Evolutionary conservation across 1,140 invertebrate genomes (phyloP), one percentile per base, ranked within the genome.

Genomic region (Drosophila pruinosa): DNA sequence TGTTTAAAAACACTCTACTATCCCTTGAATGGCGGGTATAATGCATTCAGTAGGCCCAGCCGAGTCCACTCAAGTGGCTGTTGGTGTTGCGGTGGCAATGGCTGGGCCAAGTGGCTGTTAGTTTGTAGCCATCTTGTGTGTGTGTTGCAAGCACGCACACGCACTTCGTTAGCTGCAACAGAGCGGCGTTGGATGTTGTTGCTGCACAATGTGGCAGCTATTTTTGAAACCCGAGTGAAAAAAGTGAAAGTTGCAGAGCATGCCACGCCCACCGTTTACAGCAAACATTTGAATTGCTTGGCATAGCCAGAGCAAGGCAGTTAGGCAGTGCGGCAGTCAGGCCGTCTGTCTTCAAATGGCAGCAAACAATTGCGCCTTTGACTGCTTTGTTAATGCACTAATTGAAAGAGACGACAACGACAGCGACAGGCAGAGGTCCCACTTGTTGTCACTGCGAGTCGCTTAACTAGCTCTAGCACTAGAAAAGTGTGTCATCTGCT

Each of bases 231-330:
- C 52, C 41, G 34, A 71, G 68, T 65, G 68, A 65, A 85, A 47
- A 50, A 85, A 85, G 81, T 86, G 81, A 85, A 85, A 85, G 81
- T 85, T 86, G 81, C 65, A 38, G 31, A 21, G 8, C 14, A 12
- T 41, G 54, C 71, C 80, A 79, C 80, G 80, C 75, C 79, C 80
- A 75, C 61, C 80, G 48, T 63, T 78, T 75, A 81, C 47, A 38
- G 36, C 56, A 24, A 61, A 58, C 74, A 82, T 77, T 81, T 68
- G 62, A 62, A 54, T 39, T 19, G 63, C 47, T 62, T 47, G 24
- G 36, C 41, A 21, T 22, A 54, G 34, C n/a, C 38, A 39, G 15
- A 39, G 38, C 38, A 36, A 7, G 1, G 5, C 26, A 28, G 26
- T n/a, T n/a, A n/a, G n/a, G n/a, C n/a, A n/a, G n/a, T n/a, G n/a